These are phyloP conservation scores for Pantherophis vulpinus DNA, from an alignment of 2,797 vertebrate genomes.

Conservation along the genomic window DNA sequence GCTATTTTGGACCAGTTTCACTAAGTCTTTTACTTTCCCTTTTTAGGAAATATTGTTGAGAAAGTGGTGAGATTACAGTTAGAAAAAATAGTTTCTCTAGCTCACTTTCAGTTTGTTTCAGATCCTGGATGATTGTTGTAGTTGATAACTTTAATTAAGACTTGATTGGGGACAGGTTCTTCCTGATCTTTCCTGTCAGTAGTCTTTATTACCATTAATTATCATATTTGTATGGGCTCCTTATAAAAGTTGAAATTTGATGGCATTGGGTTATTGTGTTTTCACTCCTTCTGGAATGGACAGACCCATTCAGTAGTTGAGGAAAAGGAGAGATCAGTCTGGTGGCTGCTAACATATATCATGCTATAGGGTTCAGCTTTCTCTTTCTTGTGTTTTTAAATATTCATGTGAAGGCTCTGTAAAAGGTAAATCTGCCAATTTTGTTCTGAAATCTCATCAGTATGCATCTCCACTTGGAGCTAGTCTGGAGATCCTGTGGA, in stretches of 20 bases:
- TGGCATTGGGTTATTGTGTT: neutral
- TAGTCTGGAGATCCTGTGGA: neutral
- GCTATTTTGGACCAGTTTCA: neutral
- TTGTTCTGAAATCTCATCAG: neutral
- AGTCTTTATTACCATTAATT: neutral
- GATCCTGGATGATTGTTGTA: neutral
- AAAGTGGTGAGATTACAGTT: neutral
- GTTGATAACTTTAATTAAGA: neutral
- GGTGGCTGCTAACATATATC: neutral
- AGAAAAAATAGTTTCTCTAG: neutral
- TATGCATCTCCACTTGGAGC: neutral
- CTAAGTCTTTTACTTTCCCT: neutral
- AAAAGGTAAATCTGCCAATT: neutral
- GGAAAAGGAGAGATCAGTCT: neutral
- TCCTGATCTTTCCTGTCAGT: neutral
- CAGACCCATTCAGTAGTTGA: neutral
- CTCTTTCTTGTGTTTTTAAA: neutral
- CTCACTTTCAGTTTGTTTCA: neutral
- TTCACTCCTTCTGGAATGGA: neutral
- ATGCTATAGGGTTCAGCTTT: neutral
- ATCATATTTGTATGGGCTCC: neutral
- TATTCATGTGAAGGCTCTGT: neutral
- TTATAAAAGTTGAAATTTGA: neutral
- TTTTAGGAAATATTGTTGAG: neutral
- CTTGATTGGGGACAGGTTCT: neutral